These are phyloP conservation scores for Sylvicapra grimmia DNA, from an alignment of 2,113 vertebrate species.

Conservation along the genomic window DNA sequence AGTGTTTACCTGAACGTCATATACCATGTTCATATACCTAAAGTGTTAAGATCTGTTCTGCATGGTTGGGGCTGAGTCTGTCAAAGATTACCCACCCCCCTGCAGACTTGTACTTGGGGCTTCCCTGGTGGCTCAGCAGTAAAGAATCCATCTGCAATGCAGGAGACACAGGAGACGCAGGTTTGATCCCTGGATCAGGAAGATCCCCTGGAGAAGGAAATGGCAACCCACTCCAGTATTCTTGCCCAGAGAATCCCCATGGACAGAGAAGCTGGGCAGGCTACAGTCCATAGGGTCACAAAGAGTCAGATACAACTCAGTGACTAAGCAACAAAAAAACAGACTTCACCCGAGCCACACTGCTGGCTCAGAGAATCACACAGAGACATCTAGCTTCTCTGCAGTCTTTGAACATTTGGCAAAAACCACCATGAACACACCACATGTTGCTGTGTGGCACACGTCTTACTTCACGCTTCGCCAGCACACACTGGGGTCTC, in stretches of 20 bases:
- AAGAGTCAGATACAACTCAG: fast-evolving
- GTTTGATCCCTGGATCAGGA: not conserved
- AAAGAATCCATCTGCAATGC: not conserved
- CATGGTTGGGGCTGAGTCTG: not conserved
- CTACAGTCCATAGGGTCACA: not conserved
- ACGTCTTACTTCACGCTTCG: not conserved
- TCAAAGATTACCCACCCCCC: not conserved
- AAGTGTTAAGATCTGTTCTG: not conserved
- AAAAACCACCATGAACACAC: not conserved
- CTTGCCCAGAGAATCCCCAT: not conserved
- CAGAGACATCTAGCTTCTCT: not conserved
- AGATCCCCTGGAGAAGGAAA: not conserved
- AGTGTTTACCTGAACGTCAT: not conserved
- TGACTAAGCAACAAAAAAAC: not conserved
- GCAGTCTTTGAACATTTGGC: not conserved
- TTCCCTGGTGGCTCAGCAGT: not conserved
- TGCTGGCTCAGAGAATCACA: not conserved
- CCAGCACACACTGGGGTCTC: not conserved
- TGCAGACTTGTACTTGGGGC: not conserved
- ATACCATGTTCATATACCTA: not conserved
- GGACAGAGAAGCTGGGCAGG: not conserved
- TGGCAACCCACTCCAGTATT: not conserved
- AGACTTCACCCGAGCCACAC: not conserved
- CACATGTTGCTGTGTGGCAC: not conserved
- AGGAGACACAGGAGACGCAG: not conserved